Base-by-base conservation (phyloP, 1,140 invertebrate species). In the Drosophila varians region DNA sequence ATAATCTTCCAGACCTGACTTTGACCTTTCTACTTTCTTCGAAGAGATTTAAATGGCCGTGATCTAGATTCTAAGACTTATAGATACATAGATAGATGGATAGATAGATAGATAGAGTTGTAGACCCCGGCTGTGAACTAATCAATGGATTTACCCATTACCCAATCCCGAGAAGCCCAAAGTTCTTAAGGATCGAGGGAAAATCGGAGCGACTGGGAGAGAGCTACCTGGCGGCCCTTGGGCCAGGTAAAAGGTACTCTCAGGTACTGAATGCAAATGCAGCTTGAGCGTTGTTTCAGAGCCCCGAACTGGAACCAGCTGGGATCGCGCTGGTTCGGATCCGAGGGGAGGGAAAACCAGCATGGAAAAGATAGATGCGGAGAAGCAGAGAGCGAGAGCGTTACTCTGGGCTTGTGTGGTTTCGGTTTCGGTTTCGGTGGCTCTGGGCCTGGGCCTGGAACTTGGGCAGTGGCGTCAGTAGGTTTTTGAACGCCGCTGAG, bases 401-500 rank as follows among this genome's bases (percentile, higher is more conserved):
- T 47, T 21, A 14, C 11, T 23, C 51, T 34, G 11, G 25, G 34
- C 34, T 23, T 38, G 14, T 21, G 23, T 42, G 11, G 9, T 12
- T 12, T 12, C 31, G 31, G 9, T 34, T 12, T 34, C 31, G 1
- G 31, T n/a, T 3, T n/a, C n/a, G n/a, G 54, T 43, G 40, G 54
- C 52, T 57, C 62, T 48, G 61, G 34, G 38, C 31, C 18, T 43
- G 40, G 54, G 47, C 54, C 62, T 48, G 61, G 34, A 34, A 40
- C 18, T 12, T 45, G 36, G 47, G 34, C 8, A 25, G 12, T 64
- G 36, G 57, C 45, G 40, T 86, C 62, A 86, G 82, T 82, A 86
- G 82, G 82, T 87, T 87, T 86, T 80, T 65, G 77, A 82, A 87
- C 82, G 82, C 77, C 82, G 82, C 83, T 74, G 82, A 87, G 82